A percentile compares a stretch with the other conserved stretches of the same genome.
Conservation (phyloP, 2,888 invertebrate species). For the Catocala nupta region DNA sequence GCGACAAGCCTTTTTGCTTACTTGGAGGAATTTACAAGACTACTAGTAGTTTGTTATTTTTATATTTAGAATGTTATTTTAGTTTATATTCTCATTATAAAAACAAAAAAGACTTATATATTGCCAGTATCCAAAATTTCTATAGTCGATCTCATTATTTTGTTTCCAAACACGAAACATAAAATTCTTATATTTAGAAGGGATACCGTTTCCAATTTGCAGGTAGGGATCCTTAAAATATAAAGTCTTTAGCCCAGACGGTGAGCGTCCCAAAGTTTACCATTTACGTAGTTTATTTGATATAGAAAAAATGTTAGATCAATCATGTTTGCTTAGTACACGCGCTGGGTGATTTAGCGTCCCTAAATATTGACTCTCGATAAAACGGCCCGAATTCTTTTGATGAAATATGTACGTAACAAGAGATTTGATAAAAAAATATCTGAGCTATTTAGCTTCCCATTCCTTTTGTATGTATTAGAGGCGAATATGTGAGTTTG, state of each 20-base stretch:
- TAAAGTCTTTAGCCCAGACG: background rate
- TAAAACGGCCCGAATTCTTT: conserved; percentile 20
- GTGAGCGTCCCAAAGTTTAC: background rate
- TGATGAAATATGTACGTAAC: conserved; percentile 22
- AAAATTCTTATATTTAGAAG: too few species aligned
- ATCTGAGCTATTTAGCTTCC: background rate
- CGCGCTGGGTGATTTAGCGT: conserved; percentile 13
- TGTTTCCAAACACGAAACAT: too few species aligned
- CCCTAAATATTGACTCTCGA: conserved; percentile 21
- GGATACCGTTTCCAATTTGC: too few species aligned
- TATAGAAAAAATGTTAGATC: conserved; percentile 16
- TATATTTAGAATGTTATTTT: too few species aligned
- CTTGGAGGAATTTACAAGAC: too few species aligned
- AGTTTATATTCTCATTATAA: too few species aligned
- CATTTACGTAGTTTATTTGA: conserved; percentile 13
- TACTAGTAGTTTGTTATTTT: too few species aligned
- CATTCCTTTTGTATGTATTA: background rate
- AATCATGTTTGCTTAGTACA: conserved; percentile 23
- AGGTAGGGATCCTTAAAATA: background rate
- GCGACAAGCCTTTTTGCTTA: too few species aligned
- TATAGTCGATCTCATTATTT: too few species aligned
- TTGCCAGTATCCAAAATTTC: too few species aligned
- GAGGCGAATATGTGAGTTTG: background rate
- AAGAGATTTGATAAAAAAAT: conserved; percentile 17
- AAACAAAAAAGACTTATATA: too few species aligned